These are phyloP conservation scores for Megaceryle alcyon DNA, from an alignment of 2,797 vertebrate genomes.

Conservation along the genomic window DNA sequence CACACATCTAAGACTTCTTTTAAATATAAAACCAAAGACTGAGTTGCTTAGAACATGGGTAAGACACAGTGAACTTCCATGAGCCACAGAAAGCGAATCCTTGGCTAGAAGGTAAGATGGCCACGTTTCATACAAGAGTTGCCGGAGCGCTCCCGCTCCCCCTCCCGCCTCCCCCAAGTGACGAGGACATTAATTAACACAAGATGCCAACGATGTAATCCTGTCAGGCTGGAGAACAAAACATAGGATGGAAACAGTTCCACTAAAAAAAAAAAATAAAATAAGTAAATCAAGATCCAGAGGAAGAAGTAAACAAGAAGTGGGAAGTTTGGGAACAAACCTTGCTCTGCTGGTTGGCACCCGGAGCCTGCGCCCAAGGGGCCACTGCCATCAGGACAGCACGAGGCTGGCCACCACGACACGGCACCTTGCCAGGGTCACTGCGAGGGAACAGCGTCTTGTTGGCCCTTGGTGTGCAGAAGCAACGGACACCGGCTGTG, in stretches of 20 bases:
- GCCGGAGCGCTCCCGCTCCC: background rate
- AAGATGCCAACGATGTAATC: background rate
- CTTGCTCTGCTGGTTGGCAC: background rate
- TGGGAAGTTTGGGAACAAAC: background rate
- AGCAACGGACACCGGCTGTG: fast-evolving
- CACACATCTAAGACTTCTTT: slow-evolving; percentile 21
- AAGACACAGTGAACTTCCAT: slow-evolving; percentile 32
- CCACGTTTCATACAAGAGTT: background rate
- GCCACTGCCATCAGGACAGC: background rate
- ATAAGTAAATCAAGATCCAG: background rate
- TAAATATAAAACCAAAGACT: slow-evolving; percentile 39
- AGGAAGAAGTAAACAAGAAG: background rate
- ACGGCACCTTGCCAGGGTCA: background rate
- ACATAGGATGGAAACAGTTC: background rate
- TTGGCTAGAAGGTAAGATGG: slow-evolving; percentile 31
- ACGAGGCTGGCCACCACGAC: background rate
- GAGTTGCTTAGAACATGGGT: background rate
- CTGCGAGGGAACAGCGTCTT: background rate
- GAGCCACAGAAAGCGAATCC: background rate
- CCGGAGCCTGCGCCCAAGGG: background rate
- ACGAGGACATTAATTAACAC: background rate
- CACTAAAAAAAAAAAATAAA: background rate
- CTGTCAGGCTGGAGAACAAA: background rate
- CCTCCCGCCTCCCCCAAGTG: background rate
- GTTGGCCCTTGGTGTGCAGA: background rate